Percentiles rank a stretch among this genome's conserved stretches.
These are phyloP conservation scores for Rhabditoides inermis DNA, from an alignment of 2,888 invertebrate species.

Conservation along the genomic window DNA sequence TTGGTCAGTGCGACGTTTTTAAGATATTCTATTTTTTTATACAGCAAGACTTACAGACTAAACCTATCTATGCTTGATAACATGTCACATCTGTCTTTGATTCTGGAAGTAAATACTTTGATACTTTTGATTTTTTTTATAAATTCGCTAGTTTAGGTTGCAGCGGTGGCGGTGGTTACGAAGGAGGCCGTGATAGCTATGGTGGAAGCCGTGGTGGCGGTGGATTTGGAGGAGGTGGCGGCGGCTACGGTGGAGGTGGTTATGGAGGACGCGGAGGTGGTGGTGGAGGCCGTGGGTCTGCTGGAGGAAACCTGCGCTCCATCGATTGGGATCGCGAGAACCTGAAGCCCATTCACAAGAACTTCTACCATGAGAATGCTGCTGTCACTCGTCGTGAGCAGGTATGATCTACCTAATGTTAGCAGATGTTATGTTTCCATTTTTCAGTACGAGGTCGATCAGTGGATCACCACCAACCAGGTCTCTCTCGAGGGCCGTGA, in stretches of 20 bases:
- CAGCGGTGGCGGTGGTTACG: constrained; percentile 7
- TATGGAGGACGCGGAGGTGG: constrained; percentile 19
- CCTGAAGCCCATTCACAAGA: constrained; percentile 32
- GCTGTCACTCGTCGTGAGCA: constrained; percentile 31
- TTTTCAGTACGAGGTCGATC: constrained; percentile 55
- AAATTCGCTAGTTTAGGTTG: too few relatives aligned
- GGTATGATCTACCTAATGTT: constrained; percentile 10
- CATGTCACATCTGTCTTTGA: too few relatives aligned
- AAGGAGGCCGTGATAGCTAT: constrained; percentile 9
- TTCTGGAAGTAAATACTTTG: too few relatives aligned
- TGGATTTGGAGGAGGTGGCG: constrained; percentile 11
- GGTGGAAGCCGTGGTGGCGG: constrained; percentile 13
- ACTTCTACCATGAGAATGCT: constrained; percentile 39
- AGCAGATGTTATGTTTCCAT: background rate
- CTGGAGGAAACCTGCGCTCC: constrained; percentile 29
- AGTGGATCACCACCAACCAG: constrained; percentile 71
- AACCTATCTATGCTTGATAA: too few relatives aligned
- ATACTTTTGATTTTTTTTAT: too few relatives aligned
- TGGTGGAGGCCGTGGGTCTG: constrained; percentile 22
- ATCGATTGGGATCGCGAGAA: constrained; percentile 33
- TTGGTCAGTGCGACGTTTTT: too few relatives aligned
- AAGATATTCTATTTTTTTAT: too few relatives aligned
- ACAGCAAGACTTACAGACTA: too few relatives aligned
- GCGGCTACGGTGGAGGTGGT: too few relatives aligned
- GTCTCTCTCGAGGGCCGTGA: constrained; percentile 77